Evolutionary conservation across 2,113 vertebrate species (phyloP).

Genomic region (Fulica atra): DNA sequence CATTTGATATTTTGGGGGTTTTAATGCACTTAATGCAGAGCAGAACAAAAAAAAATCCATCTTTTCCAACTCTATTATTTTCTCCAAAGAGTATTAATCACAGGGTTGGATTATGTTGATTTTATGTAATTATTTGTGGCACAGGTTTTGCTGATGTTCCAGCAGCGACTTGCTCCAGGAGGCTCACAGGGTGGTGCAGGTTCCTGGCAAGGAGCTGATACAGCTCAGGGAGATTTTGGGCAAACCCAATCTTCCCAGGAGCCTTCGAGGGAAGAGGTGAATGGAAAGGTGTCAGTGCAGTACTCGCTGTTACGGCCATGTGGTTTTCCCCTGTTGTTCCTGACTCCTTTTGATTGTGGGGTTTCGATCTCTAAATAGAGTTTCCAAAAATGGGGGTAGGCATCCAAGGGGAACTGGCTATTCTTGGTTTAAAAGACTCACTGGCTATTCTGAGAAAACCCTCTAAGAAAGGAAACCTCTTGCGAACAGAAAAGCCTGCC

Average conservation of each 20-base stretch:
- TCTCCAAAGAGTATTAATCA: not conserved
- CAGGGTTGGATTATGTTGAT: not conserved
- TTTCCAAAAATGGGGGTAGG: not conserved
- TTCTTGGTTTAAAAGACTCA: not conserved
- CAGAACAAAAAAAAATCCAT: not conserved
- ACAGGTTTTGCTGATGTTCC: not conserved
- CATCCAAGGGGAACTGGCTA: not conserved
- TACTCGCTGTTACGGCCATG: not conserved
- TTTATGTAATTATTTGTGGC: not conserved
- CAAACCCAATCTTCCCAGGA: not conserved
- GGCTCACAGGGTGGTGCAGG: not conserved
- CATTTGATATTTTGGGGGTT: too few relatives aligned
- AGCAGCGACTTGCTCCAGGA: not conserved
- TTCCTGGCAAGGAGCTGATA: not conserved
- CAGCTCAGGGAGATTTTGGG: fast-evolving
- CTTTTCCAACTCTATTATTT: not conserved
- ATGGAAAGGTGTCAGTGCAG: not conserved
- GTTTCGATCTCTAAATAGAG: not conserved
- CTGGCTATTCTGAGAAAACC: not conserved
- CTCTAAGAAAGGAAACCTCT: not conserved
- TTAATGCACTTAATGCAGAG: not conserved
- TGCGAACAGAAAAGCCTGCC: not conserved
- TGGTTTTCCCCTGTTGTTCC: not conserved
- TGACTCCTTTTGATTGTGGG: not conserved
- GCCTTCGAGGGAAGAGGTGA: not conserved